Conservation (phyloP, 2,888 invertebrate genomes). For the Lycocerus yunnanus region DNA sequence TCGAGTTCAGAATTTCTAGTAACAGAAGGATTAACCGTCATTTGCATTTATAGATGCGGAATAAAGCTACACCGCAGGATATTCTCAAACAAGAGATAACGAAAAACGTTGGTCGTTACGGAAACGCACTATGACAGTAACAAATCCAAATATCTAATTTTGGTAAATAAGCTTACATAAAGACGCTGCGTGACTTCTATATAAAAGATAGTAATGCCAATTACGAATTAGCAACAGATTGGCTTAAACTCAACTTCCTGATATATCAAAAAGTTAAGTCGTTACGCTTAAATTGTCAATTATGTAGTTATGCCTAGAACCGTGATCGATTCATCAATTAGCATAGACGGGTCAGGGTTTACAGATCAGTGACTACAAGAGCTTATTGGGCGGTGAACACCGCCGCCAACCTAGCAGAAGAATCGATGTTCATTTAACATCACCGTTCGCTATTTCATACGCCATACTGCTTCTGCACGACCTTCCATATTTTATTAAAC, state of each 20-base stretch:
- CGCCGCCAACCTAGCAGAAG: conserved; percentile 35
- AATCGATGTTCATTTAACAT: conserved; percentile 35
- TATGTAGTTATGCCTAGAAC: conserved; percentile 26
- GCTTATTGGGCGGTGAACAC: conserved; percentile 31
- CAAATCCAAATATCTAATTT: conserved; percentile 12
- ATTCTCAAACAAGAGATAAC: conserved; percentile 6
- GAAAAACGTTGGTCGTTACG: conserved; percentile 8
- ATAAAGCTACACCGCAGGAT: conserved; percentile 16
- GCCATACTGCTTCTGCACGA: conserved; percentile 23
- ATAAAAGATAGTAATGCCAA: conserved; percentile 8
- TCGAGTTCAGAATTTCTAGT: conserved; percentile 19
- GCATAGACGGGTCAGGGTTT: conserved; percentile 32
- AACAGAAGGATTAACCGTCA: conserved; percentile 16
- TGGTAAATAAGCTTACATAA: conserved; percentile 17
- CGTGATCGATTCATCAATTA: conserved; percentile 35
- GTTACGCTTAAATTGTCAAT: conserved; percentile 30
- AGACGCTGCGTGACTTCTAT: conserved; percentile 20
- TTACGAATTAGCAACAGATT: conserved; percentile 23
- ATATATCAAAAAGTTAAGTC: conserved; percentile 24
- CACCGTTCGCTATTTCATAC: conserved; percentile 34
- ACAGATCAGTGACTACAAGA: conserved; percentile 30
- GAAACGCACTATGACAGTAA: conserved; percentile 11
- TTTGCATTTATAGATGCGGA: conserved; percentile 21
- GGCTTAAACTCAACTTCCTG: conserved; percentile 3
- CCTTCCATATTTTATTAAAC: conserved; percentile 14